Conservation (phyloP, 2,797 vertebrate genomes). For the Ctenopoma kingsleyae region DNA sequence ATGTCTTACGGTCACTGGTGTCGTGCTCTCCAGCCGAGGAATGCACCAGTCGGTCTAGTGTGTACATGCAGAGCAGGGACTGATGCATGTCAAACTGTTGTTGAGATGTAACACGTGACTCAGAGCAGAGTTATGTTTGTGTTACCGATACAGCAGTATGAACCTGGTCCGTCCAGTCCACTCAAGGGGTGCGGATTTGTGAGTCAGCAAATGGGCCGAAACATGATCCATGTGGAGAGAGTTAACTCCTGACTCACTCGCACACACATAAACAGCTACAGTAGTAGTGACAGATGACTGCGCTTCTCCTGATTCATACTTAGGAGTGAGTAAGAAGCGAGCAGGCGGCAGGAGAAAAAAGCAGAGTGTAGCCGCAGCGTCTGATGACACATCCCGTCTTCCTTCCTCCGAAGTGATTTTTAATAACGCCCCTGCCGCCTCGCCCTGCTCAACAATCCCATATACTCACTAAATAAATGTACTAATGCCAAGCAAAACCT, state of each 20-base stretch:
- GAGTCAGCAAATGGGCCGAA: constrained; percentile 71
- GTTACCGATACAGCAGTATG: constrained; percentile 44
- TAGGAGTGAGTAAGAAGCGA: constrained; percentile 8
- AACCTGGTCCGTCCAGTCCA: constrained; percentile 13
- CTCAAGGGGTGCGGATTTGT: constrained; percentile 49
- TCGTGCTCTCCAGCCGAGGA: constrained; percentile 22
- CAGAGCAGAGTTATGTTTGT: constrained; percentile 40
- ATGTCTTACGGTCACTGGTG: constrained; percentile 11
- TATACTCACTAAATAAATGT: constrained; percentile 26
- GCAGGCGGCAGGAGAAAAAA: constrained; percentile 7
- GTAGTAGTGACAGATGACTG: constrained; percentile 38
- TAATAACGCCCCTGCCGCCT: constrained; percentile 51
- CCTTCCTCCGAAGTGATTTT: constrained; percentile 67
- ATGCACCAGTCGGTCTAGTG: constrained; percentile 35
- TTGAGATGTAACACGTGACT: constrained; percentile 51
- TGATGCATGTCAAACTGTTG: constrained; percentile 34
- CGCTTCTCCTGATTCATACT: constrained; percentile 28
- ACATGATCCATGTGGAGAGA: constrained; percentile 46
- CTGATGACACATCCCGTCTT: constrained; percentile 75
- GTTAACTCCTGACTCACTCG: constrained; percentile 39
- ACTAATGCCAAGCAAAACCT: constrained; percentile 50
- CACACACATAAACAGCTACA: constrained; percentile 9
- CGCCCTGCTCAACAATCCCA: constrained; percentile 51
- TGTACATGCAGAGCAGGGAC: constrained; percentile 18
- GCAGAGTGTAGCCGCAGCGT: constrained; percentile 57